Evolutionary conservation across 2,113 vertebrate species (phyloP), one percentile per base, ranked within the genome.

Genomic region (Centropus bengalensis): DNA sequence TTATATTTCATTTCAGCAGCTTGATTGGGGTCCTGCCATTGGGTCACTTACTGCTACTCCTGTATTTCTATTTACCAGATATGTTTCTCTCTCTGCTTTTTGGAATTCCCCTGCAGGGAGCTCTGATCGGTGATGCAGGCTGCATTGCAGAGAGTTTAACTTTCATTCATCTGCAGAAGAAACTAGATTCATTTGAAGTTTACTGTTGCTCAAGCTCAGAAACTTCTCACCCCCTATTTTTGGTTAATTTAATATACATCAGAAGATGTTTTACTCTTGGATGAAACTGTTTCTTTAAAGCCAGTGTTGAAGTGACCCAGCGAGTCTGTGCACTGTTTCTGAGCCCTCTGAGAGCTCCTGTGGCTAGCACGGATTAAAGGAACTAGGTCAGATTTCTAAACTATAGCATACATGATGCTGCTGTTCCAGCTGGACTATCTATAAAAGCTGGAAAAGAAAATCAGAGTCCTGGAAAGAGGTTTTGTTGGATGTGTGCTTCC

Each of bases 341-440:
- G 86, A 89, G 82, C 66, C 86, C 81, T 94, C 91, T 93, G 95
- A 96, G 94, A 95, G 81, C 67, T 92, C 88, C 88, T 7, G 42
- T 82, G 82, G 93, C 82, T 86, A 96, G 93, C 4, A 0, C 0
- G 14, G 94, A 95, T 96, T 93, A 95, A 96, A 93, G 75, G 82
- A 96, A 91, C 93, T 94, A 89, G 94, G 88, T 96, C 86, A 95
- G 30, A 88, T 95, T 97, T 96, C 94, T 93, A 80, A 96, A 95
- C 91, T 91, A 91, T 70, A 94, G 83, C 80, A 85, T 88, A 73
- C 26, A 87, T 0, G 49, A 73, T 91, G 77, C 66, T 88, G 84
- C 93, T 94, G 91, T 93, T 97, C 94, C 94, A 97, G 95, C 96
- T 96, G 95, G 95, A 96, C 68, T 77, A 63, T 96, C 83, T 94